phyloP scores from a whole-genome alignment of 2,888 invertebrate genomes.

The Carpatolechia fugitivella region DNA sequence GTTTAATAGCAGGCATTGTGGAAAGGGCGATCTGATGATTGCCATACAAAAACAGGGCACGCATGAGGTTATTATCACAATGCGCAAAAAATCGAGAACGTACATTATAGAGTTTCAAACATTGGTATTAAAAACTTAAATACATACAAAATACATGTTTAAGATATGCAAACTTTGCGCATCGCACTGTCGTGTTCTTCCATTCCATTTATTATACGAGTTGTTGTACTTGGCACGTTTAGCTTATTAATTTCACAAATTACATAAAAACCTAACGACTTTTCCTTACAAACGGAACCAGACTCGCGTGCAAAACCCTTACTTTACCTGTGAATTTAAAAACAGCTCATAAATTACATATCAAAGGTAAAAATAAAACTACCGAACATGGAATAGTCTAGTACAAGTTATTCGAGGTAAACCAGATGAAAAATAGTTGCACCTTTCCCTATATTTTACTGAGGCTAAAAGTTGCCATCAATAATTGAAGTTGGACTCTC shows the following conservation, averaged over 20 bases:
- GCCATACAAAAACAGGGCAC: not conserved
- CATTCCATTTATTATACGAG: too few relatives aligned
- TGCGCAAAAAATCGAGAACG: too few relatives aligned
- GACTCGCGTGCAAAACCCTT: conserved; percentile 24
- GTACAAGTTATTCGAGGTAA: conserved; percentile 61
- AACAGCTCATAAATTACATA: conserved; percentile 27
- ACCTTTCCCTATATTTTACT: conserved; percentile 69
- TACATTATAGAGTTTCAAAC: too few relatives aligned
- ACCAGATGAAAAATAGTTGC: conserved; percentile 63
- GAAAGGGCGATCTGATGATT: conserved; percentile 18
- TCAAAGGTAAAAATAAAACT: conserved; percentile 16
- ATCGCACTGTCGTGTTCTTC: too few relatives aligned
- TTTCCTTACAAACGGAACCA: not conserved
- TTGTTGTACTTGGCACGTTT: too few relatives aligned
- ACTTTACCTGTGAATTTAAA: conserved; percentile 19
- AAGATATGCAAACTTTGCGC: too few relatives aligned
- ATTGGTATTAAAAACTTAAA: too few relatives aligned
- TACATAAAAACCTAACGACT: not conserved
- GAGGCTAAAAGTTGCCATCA: conserved; percentile 74
- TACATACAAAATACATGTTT: too few relatives aligned
- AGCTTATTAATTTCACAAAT: not conserved
- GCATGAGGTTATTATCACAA: not conserved
- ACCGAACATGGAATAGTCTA: conserved; percentile 15
- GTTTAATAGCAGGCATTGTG: conserved; percentile 25
- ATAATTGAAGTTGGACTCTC: conserved; percentile 73